Evolutionary conservation across 2,797 vertebrate genomes (phyloP).

Genomic region (Karalla daura): DNA sequence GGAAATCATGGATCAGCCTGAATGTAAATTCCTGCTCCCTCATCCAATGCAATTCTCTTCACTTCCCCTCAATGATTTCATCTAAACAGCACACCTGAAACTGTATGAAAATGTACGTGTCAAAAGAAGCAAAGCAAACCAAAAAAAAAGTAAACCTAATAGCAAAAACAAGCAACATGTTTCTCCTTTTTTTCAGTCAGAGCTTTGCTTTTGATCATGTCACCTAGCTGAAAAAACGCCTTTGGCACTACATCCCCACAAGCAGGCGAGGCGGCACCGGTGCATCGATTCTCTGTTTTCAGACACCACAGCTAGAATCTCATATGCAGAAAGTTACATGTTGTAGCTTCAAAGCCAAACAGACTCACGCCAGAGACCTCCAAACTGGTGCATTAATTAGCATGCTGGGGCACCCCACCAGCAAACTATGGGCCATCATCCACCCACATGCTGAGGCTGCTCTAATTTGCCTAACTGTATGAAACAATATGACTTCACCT

Average conservation of each 20-base stretch:
- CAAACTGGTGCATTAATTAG: conserved; percentile 18
- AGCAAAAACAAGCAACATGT: neutral
- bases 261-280: neutral
- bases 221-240: neutral
- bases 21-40: too few relatives aligned
- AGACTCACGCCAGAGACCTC: neutral
- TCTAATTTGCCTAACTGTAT: too few relatives aligned
- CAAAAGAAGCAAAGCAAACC: neutral
- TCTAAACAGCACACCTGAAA: conserved; percentile 21
- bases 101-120: too few relatives aligned
- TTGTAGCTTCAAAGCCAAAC: conserved; percentile 6
- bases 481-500: conserved; percentile 5
- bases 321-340: conserved; percentile 4
- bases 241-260: neutral
- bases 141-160: neutral
- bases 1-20: conserved; percentile 24
- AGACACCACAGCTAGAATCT: neutral
- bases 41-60: conserved; percentile 25
- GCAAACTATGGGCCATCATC: conserved; percentile 12
- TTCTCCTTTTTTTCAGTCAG: neutral
- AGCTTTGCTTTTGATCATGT: neutral
- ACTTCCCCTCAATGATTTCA: conserved; percentile 41
- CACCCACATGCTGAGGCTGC: conserved; percentile 23
- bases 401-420: neutral
- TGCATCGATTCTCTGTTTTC: neutral